phyloP scores from a whole-genome alignment of 2,113 vertebrate genomes.

The Stigmatopora argus region DNA sequence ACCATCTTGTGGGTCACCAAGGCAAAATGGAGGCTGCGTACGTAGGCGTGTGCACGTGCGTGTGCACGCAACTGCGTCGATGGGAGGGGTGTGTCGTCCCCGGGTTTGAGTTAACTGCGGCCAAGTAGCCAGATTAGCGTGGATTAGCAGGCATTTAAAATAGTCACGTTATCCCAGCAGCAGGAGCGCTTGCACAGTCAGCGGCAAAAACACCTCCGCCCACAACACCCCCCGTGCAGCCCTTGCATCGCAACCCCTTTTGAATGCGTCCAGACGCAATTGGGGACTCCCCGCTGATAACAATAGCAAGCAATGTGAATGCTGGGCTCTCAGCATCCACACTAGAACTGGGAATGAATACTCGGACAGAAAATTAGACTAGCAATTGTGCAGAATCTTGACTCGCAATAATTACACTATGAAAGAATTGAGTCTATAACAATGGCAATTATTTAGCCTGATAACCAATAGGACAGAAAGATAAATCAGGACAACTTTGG shows the following conservation, averaged over 20 bases:
- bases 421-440: neutral
- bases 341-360: neutral
- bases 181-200: slow-evolving; percentile 38
- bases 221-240: neutral
- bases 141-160: slow-evolving; percentile 69
- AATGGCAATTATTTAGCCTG: neutral
- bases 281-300: neutral
- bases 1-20: slow-evolving; percentile 7
- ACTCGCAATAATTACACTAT: neutral
- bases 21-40: slow-evolving; percentile 1
- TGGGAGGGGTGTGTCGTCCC: slow-evolving; percentile 11
- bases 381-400: neutral
- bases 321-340: neutral
- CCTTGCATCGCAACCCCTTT: neutral
- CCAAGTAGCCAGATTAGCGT: slow-evolving; percentile 67
- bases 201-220: slow-evolving; percentile 44
- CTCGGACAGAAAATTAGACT: too few species aligned
- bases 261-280: neutral
- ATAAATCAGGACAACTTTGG: too few species aligned
- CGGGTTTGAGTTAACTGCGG: slow-evolving; percentile 63
- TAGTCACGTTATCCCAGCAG: slow-evolving; percentile 65
- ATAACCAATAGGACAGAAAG: too few species aligned
- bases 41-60: neutral
- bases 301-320: neutral
- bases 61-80: neutral